Evolutionary conservation across 64 coral and sea anemone species (phyloP).

Genomic region (Cladopsammia gracilis): DNA sequence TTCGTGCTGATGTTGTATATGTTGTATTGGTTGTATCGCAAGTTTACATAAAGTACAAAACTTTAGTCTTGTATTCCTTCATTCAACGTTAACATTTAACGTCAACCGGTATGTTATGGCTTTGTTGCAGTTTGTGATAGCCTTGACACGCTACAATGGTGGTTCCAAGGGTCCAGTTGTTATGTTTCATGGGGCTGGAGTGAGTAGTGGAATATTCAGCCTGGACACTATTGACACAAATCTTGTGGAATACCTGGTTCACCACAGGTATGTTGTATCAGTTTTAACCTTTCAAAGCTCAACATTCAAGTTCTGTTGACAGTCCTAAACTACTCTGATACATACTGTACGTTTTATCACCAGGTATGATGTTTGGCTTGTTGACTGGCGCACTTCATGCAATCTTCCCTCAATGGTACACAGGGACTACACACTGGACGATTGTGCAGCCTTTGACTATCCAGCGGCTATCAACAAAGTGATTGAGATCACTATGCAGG

Average conservation of each 20-base stretch:
- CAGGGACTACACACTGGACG: constrained; percentile 42
- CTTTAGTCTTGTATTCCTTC: too few species aligned
- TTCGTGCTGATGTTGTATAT: too few species aligned
- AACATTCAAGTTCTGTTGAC: too few species aligned
- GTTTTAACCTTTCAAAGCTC: too few species aligned
- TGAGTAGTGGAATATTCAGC: constrained; percentile 63
- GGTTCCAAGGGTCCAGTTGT: constrained; percentile 58
- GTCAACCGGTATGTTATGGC: not conserved
- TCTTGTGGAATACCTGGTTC: constrained; percentile 54
- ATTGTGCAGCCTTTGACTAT: constrained; percentile 37
- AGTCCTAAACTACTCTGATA: too few species aligned
- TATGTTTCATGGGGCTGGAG: constrained; percentile 49
- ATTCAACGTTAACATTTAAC: too few species aligned
- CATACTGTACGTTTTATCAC: too few species aligned
- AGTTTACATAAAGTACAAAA: too few species aligned
- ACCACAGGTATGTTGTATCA: constrained; percentile 5
- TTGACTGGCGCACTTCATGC: constrained; percentile 62
- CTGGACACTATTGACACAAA: constrained; percentile 69
- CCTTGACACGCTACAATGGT: constrained; percentile 49
- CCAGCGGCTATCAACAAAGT: constrained; percentile 71
- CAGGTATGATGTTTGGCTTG: constrained; percentile 73
- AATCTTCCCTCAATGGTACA: constrained; percentile 12
- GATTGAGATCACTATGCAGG: constrained; percentile 63
- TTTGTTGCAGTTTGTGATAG: constrained; percentile 51
- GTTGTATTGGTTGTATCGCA: too few species aligned